Conservation (phyloP, 2,888 invertebrate genomes). For the Sphecodes monilicornis region DNA sequence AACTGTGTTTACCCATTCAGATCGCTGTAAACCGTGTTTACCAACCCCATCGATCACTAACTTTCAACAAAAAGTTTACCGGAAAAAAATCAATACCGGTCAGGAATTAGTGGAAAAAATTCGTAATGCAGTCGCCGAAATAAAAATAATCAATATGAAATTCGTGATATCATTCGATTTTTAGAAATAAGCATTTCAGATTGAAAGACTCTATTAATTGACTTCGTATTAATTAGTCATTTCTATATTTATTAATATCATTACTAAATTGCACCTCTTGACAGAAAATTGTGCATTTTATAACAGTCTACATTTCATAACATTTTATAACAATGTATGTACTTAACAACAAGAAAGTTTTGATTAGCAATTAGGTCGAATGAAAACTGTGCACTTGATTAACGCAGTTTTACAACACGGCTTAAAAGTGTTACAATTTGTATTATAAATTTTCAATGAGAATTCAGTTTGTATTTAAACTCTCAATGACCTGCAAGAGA, state of each 20-base stretch:
- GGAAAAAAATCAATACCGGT: not conserved
- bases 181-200: too few species aligned
- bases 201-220: not conserved
- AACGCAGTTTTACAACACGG: not conserved
- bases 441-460: not conserved
- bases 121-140: not conserved
- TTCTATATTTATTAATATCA: too few species aligned
- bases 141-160: not conserved
- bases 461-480: not conserved
- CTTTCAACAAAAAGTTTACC: not conserved
- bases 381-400: not conserved
- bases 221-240: not conserved
- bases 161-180: not conserved
- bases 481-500: not conserved
- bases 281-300: not conserved
- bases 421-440: not conserved
- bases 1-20: not conserved
- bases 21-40: constrained; percentile 12
- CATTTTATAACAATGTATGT: not conserved
- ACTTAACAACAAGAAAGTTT: not conserved
- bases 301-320: not conserved
- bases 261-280: too few species aligned
- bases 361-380: not conserved
- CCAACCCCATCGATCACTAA: not conserved
- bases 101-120: not conserved